These are phyloP conservation scores for Athetis lepigone DNA, from an alignment of 2,888 invertebrate species.

Conservation along the genomic window DNA sequence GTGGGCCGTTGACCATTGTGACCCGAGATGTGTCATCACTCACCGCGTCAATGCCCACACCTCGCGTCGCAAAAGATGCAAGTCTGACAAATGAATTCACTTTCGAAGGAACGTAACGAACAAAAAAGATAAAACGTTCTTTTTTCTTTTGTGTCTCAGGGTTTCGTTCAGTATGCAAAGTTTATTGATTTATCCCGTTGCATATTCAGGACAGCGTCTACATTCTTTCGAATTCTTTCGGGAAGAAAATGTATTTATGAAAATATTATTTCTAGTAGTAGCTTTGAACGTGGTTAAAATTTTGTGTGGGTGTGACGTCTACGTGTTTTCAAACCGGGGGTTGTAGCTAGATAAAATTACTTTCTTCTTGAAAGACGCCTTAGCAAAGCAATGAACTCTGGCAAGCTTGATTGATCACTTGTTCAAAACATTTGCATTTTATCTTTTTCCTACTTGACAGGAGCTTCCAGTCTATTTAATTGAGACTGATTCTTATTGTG, in stretches of 20 bases:
- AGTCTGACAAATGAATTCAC: constrained; percentile 48
- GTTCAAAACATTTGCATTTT: not conserved
- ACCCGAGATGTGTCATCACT: constrained; percentile 33
- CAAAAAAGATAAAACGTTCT: constrained; percentile 39
- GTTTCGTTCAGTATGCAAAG: constrained; percentile 60
- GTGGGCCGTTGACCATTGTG: constrained; percentile 69
- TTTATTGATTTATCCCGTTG: constrained; percentile 61
- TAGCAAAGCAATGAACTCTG: not conserved
- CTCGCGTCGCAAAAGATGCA: constrained; percentile 16
- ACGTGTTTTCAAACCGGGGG: not conserved
- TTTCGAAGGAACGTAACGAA: constrained; percentile 42
- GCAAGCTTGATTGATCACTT: not conserved
- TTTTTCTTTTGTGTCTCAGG: constrained; percentile 51
- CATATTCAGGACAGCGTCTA: constrained; percentile 59
- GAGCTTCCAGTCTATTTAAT: not conserved
- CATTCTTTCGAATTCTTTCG: constrained; percentile 51
- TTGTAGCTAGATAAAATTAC: not conserved
- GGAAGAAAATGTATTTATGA: constrained; percentile 50
- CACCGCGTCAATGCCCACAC: constrained; percentile 7
- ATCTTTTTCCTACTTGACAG: not conserved
- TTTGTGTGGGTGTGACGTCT: not conserved
- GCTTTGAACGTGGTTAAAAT: constrained; percentile 10
- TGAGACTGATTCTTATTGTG: not conserved
- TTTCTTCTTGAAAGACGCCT: not conserved
- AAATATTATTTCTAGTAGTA: constrained; percentile 37